Percentiles rank a stretch among this genome's conserved stretches.
Conservation (phyloP, 2,797 vertebrate genomes). For the Alcedo quadribrachys region DNA sequence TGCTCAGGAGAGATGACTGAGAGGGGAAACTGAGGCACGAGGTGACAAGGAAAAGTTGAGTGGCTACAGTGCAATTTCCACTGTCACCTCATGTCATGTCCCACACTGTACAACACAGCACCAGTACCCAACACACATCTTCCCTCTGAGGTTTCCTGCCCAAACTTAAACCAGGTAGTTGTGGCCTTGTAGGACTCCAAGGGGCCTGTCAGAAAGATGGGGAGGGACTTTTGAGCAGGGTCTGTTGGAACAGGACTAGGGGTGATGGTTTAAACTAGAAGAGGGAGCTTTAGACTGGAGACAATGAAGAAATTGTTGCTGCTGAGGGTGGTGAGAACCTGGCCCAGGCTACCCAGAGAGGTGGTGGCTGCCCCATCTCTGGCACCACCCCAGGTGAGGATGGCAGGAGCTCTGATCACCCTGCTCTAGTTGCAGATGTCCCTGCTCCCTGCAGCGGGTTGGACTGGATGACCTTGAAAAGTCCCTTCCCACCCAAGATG, state of each 20-base stretch:
- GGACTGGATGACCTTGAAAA: background rate
- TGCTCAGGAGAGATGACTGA: background rate
- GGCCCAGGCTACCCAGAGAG: background rate
- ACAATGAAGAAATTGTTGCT: background rate
- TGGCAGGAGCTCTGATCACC: too few relatives aligned
- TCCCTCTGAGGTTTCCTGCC: background rate
- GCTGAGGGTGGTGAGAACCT: background rate
- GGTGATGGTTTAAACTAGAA: background rate
- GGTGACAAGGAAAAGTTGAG: background rate
- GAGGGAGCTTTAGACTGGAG: background rate
- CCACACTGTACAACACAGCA: rapidly evolving
- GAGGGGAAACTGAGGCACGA: background rate
- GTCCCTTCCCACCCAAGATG: background rate
- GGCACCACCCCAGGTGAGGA: too few relatives aligned
- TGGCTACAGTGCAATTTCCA: background rate
- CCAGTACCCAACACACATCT: rapidly evolving
- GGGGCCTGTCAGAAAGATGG: background rate
- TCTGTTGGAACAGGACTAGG: background rate
- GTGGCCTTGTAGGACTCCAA: background rate
- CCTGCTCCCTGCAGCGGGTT: background rate
- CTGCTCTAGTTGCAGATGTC: too few relatives aligned
- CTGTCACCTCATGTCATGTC: rapidly evolving
- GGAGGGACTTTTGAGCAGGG: too few relatives aligned
- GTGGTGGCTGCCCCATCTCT: too few relatives aligned
- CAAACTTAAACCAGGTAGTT: too few relatives aligned